phyloP scores from a whole-genome alignment of 1,140 invertebrate genomes.

The Telenomus remus region DNA sequence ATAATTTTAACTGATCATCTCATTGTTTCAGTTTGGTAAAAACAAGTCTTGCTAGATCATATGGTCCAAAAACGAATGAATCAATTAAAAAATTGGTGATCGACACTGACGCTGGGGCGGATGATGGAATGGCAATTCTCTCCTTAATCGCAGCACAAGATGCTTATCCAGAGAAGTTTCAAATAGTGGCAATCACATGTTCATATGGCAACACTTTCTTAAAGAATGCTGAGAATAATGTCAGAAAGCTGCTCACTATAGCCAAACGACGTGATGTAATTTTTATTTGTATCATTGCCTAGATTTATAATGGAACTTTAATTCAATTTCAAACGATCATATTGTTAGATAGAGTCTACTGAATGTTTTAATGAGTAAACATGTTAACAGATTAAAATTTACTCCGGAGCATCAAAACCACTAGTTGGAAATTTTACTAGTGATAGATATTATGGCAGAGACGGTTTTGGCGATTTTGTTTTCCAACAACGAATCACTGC shows the following conservation, averaged over 20 bases:
- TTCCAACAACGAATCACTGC: conserved; percentile 58
- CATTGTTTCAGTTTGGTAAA: too few species aligned
- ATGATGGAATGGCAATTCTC: conserved; percentile 77
- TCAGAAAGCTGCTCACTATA: conserved; percentile 76
- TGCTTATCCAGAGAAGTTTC: conserved; percentile 62
- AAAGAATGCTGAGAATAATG: conserved; percentile 77
- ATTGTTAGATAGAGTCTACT: too few species aligned
- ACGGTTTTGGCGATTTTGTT: conserved; percentile 77
- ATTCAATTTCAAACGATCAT: too few species aligned
- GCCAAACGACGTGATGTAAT: conserved; percentile 76
- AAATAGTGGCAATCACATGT: conserved; percentile 78
- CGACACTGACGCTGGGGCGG: conserved; percentile 77
- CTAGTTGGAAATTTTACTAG: conserved; percentile 61
- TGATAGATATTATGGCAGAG: conserved; percentile 69
- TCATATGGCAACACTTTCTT: conserved; percentile 79
- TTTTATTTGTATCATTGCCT: conserved; percentile 10
- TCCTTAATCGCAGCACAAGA: conserved; percentile 68
- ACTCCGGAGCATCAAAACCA: conserved; percentile 67
- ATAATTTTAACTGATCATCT: too few species aligned
- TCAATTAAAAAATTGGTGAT: conserved; percentile 71
- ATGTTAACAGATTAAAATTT: conserved; percentile 74
- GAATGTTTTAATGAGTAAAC: too few species aligned
- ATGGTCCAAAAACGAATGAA: neutral
- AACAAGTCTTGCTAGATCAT: too few species aligned
- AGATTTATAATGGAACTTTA: too few species aligned